Conservation (phyloP, 2,888 invertebrate species). For the Pemphredon lugubris region DNA sequence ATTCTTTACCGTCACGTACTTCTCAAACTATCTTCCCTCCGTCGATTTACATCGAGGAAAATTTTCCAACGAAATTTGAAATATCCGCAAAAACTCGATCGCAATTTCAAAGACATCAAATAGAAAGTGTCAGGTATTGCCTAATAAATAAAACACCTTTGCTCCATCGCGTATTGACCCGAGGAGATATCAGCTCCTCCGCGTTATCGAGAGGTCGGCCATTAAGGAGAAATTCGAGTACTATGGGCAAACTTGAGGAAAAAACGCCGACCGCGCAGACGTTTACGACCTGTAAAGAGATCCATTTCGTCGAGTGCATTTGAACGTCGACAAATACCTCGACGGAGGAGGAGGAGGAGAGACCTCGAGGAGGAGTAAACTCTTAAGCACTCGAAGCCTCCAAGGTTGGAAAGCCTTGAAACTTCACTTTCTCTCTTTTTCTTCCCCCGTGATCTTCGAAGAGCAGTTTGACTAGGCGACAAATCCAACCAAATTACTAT, state of each 20-base stretch:
- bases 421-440: conserved; percentile 30
- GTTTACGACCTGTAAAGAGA: conserved; percentile 67
- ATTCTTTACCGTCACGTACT: too few relatives aligned
- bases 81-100: too few relatives aligned
- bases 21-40: too few relatives aligned
- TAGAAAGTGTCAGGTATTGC: neutral
- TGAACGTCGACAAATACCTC: conserved; percentile 67
- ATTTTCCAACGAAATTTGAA: too few relatives aligned
- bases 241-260: conserved; percentile 50
- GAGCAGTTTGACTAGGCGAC: conserved; percentile 39
- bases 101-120: too few relatives aligned
- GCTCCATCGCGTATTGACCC: conserved; percentile 10
- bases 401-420: conserved; percentile 49
- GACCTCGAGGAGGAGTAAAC: conserved; percentile 57
- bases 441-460: conserved; percentile 21
- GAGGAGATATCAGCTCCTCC: conserved; percentile 34
- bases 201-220: conserved; percentile 42
- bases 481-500: conserved; percentile 51
- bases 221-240: conserved; percentile 62
- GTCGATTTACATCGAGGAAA: too few relatives aligned
- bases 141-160: neutral
- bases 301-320: conserved; percentile 66
- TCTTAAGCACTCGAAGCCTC: conserved; percentile 55
- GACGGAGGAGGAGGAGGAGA: conserved; percentile 41
- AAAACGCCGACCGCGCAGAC: conserved; percentile 54